Percentiles rank a stretch among this genome's conserved stretches.
phyloP scores from a whole-genome alignment of 2,113 vertebrate species.

The Heloderma charlesbogerti region DNA sequence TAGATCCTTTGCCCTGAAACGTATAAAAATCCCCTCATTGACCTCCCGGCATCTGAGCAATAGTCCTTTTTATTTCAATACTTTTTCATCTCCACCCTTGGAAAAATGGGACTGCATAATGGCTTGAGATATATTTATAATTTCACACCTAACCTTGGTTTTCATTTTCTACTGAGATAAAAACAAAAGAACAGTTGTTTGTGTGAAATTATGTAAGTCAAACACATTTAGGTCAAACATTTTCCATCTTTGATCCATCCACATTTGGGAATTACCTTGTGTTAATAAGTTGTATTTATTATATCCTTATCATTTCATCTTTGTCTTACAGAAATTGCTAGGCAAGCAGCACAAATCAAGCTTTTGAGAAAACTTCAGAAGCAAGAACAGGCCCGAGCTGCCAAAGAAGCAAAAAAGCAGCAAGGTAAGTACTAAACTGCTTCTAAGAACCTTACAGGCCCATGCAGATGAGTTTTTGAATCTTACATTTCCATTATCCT shows the following conservation, averaged over 20 bases:
- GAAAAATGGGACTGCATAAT: background rate
- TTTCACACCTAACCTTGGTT: background rate
- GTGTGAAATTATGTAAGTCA: background rate
- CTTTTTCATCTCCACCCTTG: background rate
- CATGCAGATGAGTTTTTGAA: conserved; percentile 4
- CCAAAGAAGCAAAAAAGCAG: conserved; percentile 94
- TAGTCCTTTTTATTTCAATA: background rate
- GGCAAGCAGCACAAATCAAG: conserved; percentile 96
- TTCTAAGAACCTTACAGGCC: conserved; percentile 11
- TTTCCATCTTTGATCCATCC: background rate
- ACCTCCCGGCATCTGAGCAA: background rate
- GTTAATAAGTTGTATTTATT: conserved; percentile 37
- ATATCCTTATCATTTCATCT: conserved; percentile 34
- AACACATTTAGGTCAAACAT: background rate
- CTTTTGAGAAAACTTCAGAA: conserved; percentile 94
- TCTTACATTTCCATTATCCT: conserved; percentile 16
- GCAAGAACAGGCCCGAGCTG: conserved; percentile 90
- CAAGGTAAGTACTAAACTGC: conserved; percentile 80
- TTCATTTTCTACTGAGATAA: background rate
- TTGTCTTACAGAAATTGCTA: conserved; percentile 89
- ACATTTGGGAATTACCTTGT: background rate
- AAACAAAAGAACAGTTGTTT: background rate
- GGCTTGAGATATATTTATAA: background rate
- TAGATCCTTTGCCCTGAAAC: background rate
- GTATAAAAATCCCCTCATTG: background rate